phyloP scores from a whole-genome alignment of 2,797 vertebrate species.

The Vireo griseus region DNA sequence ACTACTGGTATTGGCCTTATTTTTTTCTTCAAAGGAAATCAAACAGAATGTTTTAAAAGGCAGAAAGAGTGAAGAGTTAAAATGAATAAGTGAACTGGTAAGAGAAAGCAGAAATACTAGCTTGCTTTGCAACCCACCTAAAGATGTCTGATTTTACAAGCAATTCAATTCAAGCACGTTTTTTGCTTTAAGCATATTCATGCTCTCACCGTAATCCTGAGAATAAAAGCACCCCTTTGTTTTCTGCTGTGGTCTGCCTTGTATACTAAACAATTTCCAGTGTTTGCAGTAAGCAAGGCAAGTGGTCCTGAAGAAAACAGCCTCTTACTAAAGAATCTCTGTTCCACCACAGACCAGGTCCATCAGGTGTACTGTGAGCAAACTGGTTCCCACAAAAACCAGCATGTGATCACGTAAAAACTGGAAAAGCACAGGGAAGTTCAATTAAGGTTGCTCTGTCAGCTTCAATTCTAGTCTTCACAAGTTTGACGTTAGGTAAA shows the following conservation, averaged over 20 bases:
- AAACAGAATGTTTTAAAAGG: background rate
- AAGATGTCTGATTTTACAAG: slow-evolving; percentile 6
- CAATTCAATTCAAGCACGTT: background rate
- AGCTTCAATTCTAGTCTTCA: background rate
- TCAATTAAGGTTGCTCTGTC: background rate
- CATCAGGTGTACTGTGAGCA: background rate
- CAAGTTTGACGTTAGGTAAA: background rate
- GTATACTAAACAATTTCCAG: background rate
- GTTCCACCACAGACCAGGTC: background rate
- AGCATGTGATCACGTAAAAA: background rate
- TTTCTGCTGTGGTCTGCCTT: background rate
- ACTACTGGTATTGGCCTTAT: background rate
- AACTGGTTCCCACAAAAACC: background rate
- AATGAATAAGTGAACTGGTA: background rate
- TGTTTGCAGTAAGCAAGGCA: background rate
- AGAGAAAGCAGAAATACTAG: background rate
- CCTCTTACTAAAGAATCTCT: background rate
- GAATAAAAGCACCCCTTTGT: slow-evolving; percentile 3
- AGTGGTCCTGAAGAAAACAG: background rate
- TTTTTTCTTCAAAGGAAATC: background rate
- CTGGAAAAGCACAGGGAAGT: background rate
- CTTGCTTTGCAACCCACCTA: background rate
- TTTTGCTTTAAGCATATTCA: background rate
- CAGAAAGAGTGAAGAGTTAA: background rate
- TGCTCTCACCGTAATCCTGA: background rate